Conservation (phyloP, 2,888 invertebrate genomes). For the Lepidonotus clava region DNA sequence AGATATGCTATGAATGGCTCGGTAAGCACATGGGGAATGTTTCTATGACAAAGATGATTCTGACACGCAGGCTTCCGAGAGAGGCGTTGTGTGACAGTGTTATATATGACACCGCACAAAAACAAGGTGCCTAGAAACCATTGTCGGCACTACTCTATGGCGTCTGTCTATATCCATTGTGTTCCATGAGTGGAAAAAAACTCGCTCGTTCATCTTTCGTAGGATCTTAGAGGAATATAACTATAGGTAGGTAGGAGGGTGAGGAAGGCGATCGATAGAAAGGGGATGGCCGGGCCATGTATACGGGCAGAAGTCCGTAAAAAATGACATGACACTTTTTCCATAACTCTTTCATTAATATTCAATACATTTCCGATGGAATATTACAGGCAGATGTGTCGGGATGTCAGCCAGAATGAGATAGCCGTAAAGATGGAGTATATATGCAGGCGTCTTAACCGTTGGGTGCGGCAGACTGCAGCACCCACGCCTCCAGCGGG, state of each 20-base stretch:
- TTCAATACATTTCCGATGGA: slow-evolving; percentile 47
- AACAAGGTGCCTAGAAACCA: slow-evolving; percentile 18
- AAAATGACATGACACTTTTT: slow-evolving; percentile 46
- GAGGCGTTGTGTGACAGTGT: not conserved
- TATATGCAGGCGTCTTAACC: not conserved
- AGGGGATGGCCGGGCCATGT: not conserved
- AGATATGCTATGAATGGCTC: slow-evolving; percentile 15
- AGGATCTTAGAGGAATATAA: slow-evolving; percentile 28
- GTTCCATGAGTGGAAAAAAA: not conserved
- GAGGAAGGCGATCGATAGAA: not conserved
- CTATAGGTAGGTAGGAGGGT: not conserved
- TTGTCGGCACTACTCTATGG: slow-evolving; percentile 1
- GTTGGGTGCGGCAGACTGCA: not conserved
- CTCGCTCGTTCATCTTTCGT: not conserved
- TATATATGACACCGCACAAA: slow-evolving; percentile 23
- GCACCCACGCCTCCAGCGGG: no score
- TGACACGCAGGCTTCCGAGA: not conserved
- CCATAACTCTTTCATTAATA: slow-evolving; percentile 44
- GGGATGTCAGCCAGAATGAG: not conserved
- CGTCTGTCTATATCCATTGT: slow-evolving; percentile 44
- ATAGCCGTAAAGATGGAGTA: slow-evolving; percentile 10
- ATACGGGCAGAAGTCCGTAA: not conserved
- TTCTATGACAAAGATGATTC: not conserved
- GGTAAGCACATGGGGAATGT: not conserved
- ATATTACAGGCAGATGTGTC: slow-evolving; percentile 46